Evolutionary conservation across 2,797 vertebrate species (phyloP).

Genomic region (Gobio occitaniae): DNA sequence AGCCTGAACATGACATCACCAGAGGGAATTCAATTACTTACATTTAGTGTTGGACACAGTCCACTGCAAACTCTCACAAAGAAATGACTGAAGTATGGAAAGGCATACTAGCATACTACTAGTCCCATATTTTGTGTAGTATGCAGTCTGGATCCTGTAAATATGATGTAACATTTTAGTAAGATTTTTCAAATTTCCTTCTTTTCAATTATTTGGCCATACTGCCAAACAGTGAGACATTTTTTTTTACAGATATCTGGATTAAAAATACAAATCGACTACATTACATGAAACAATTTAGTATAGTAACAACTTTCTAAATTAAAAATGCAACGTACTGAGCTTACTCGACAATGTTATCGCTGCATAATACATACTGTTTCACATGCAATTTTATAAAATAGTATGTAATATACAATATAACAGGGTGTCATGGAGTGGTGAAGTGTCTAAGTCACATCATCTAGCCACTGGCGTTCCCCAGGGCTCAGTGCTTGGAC

Average conservation of each 20-base stretch:
- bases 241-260: neutral
- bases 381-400: neutral
- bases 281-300: neutral
- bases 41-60: slow-evolving; percentile 60
- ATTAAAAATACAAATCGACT: neutral
- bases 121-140: neutral
- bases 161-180: neutral
- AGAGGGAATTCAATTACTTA: slow-evolving; percentile 50
- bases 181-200: neutral
- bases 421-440: neutral
- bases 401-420: neutral
- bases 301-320: neutral
- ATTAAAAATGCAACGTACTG: neutral
- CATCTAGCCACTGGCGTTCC: too few species aligned
- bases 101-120: neutral
- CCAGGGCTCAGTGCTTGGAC: too few species aligned
- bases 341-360: neutral
- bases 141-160: neutral
- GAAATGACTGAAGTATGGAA: slow-evolving; percentile 32
- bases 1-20: slow-evolving; percentile 72
- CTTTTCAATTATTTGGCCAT: neutral
- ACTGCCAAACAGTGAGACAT: neutral
- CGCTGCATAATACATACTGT: neutral
- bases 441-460: too few species aligned
- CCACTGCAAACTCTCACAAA: slow-evolving; percentile 48